Base-by-base conservation (phyloP, 2,888 invertebrate genomes). In the Eucera pruinosa region DNA sequence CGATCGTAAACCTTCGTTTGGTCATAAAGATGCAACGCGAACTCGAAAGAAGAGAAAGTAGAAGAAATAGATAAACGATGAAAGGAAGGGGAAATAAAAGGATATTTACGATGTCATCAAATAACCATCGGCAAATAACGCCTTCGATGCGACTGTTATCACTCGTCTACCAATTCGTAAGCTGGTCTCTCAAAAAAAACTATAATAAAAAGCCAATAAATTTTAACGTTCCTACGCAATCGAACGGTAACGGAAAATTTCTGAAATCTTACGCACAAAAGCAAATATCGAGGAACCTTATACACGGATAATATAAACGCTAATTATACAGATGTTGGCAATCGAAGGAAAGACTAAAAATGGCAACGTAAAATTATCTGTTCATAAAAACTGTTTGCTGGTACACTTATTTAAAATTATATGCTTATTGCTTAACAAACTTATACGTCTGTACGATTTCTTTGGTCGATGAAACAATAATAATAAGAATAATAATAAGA, bases 1-100 rank as follows among this genome's bases (percentile, higher is more conserved):
- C 75, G 75, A 75, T 66, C 75, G 75, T 75, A 75, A 75, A 75
- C 55, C 65, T 52, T 0, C 13, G 58, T 66, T 41, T 66, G 54
- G 65, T 36, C 75, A 25, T 66, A 68, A 72, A 64, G 72, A 50
- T 64, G 43, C 47, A 54, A 47, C 61, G 39, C 43, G n/a, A 25
- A 33, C n/a, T 4, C 20, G 52, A 71, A 27, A 45, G 30, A 50
- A 61, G 23, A 36, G 54, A 72, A 60, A 66, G 60, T 55, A 33
- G 72, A 48, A 41, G 73, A 60, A 55, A 52, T 52, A 58, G 77
- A 64, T 50, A 52, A 62, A 52, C 61, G 48, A n/a, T n/a, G n/a
- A n/a, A 52, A 36, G 13, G 57, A 30, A 20, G 20, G 50, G 39
- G 55, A 27, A 52, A 57, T 64, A 13, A 64, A 58, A 43, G 62